Conservation (phyloP, 2,113 vertebrate species). For the Arothron firmamentum region DNA sequence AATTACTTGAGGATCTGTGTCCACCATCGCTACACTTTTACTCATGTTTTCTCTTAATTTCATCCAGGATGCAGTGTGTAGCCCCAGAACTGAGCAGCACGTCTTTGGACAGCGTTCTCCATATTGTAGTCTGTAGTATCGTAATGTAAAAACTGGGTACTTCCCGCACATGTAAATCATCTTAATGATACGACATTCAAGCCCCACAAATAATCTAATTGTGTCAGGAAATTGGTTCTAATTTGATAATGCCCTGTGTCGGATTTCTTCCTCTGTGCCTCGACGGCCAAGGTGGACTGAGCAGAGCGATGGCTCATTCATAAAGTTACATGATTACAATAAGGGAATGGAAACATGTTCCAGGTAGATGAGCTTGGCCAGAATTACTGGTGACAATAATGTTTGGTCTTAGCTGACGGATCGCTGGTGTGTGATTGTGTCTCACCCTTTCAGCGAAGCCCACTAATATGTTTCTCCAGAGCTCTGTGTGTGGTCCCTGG, state of each 20-base stretch:
- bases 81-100: too few species aligned
- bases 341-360: constrained; percentile 22
- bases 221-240: constrained; percentile 66
- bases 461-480: too few species aligned
- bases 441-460: too few species aligned
- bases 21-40: too few species aligned
- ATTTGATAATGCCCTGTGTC: constrained; percentile 60
- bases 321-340: constrained; percentile 27
- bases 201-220: constrained; percentile 56
- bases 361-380: background rate
- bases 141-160: background rate
- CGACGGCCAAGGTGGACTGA: constrained; percentile 46
- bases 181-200: constrained; percentile 46
- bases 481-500: too few species aligned
- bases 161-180: constrained; percentile 47
- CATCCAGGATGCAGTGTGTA: too few species aligned
- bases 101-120: too few species aligned
- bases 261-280: constrained; percentile 50
- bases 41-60: too few species aligned
- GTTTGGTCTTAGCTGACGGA: background rate
- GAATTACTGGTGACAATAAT: background rate
- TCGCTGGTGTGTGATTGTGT: background rate
- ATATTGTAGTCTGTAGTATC: too few species aligned
- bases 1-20: too few species aligned
- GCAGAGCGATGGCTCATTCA: constrained; percentile 36